Evolutionary conservation across 2,113 vertebrate species (phyloP), one percentile per base, ranked within the genome.

Genomic region (Synchiropus splendidus): DNA sequence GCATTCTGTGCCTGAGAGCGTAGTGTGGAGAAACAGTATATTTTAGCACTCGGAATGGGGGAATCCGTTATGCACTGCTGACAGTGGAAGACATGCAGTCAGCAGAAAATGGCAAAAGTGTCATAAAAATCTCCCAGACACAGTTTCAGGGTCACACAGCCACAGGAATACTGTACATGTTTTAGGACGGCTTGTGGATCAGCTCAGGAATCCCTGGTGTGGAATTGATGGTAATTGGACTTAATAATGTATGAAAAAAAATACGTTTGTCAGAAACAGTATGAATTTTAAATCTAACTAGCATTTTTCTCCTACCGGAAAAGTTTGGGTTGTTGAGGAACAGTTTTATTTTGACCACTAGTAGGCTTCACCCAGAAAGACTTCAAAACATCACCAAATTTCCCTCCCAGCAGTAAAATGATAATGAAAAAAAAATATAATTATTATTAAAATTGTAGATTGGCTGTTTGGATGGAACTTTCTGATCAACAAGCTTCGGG

Each of bases 71-170:
- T 72, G 69, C 62, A 51, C 62, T 45, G 31, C 56, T 50, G 59
- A 53, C 56, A 72, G 56, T 42, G 51, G 35, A 59, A 64, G 59
- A 64, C 53, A 47, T 51, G 50, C 45, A 61, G 65, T 76, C 73
- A 76, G 73, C 73, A 76, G 21, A 59, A 76, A 61, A 33, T 56
- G 62, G 42, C 42, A 51, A 54, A 64, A 45, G 54, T 63, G 49
- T 58, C 55, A 65, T 68, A 75, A 27, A 27, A 75, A 54, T 63
- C 52, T 61, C 50, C 18, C 45, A 66, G 58, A 59, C 54, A 61
- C 18, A 56, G 42, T 55, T 31, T 42, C 64, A 72, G 64, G 68
- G 72, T 72, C 52, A 52, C 63, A 55, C 44, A 51, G 58, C 51
- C 45, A 36, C 46, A 53, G 42, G 49, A 61, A 58, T 27, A 16